phyloP scores from a whole-genome alignment of 2,113 vertebrate genomes.

The Solea solea region DNA sequence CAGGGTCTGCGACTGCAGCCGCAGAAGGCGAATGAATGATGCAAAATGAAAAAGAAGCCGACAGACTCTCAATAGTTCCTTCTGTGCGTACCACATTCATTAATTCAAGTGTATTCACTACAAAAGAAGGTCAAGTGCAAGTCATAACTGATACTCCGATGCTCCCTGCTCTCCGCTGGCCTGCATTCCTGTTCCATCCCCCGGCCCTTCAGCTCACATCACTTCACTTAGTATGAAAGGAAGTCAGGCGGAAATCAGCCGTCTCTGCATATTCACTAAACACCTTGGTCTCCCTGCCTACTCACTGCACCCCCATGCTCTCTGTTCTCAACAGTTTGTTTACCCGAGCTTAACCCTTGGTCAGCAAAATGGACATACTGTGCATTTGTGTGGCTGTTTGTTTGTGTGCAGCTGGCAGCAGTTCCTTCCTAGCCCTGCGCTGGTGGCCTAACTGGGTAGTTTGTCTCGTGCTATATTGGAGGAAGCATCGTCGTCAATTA shows the following conservation, averaged over 20 bases:
- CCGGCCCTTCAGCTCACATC: slow-evolving; percentile 21
- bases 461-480: slow-evolving; percentile 56
- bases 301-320: slow-evolving; percentile 5
- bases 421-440: slow-evolving; percentile 19
- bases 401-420: slow-evolving; percentile 37
- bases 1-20: background rate
- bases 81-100: slow-evolving; percentile 26
- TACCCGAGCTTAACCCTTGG: slow-evolving; percentile 38
- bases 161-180: slow-evolving; percentile 9
- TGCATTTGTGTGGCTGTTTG: slow-evolving; percentile 24
- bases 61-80: slow-evolving; percentile 43
- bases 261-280: slow-evolving; percentile 13
- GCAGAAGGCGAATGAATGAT: slow-evolving; percentile 55
- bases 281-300: background rate
- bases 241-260: slow-evolving; percentile 36
- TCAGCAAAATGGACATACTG: slow-evolving; percentile 57
- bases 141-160: slow-evolving; percentile 6
- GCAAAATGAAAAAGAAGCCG: slow-evolving; percentile 52
- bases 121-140: slow-evolving; percentile 48
- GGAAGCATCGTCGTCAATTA: slow-evolving; percentile 68
- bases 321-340: slow-evolving; percentile 41
- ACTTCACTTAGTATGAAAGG: slow-evolving; percentile 21
- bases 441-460: slow-evolving; percentile 35
- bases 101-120: slow-evolving; percentile 49
- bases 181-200: background rate